phyloP scores from a whole-genome alignment of 1,140 invertebrate species.

The Camponotus vicinus region DNA sequence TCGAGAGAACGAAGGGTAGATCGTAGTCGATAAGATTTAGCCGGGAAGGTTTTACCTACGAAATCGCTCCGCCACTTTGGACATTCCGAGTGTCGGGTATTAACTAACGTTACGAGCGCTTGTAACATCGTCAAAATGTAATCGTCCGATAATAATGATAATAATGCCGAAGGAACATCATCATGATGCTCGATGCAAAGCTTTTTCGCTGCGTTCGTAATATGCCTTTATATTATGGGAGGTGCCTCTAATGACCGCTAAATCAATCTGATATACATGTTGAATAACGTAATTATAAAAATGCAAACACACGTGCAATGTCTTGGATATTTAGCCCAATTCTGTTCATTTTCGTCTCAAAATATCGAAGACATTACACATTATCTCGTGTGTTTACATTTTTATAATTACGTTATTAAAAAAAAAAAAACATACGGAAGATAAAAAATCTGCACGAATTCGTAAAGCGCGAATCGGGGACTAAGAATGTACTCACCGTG shows the following conservation, averaged over 20 bases:
- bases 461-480: slow-evolving; percentile 55
- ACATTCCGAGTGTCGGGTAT: slow-evolving; percentile 38
- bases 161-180: slow-evolving; percentile 14
- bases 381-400: too few species aligned
- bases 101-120: slow-evolving; percentile 51
- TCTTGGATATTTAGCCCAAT: too few species aligned
- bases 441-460: slow-evolving; percentile 1
- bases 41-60: slow-evolving; percentile 65
- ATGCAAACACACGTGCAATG: background rate
- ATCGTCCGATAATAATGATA: slow-evolving; percentile 4
- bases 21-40: slow-evolving; percentile 80
- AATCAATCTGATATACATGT: background rate
- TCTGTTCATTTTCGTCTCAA: too few species aligned
- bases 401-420: too few species aligned
- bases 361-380: too few species aligned
- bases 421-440: background rate
- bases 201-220: background rate
- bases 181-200: background rate
- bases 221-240: slow-evolving; percentile 2
- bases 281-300: too few species aligned
- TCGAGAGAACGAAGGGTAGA: slow-evolving; percentile 75
- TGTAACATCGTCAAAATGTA: slow-evolving; percentile 47
- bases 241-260: background rate
- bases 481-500: slow-evolving; percentile 88
- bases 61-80: slow-evolving; percentile 24